These are phyloP conservation scores for Pseudomyrmex cubaensis DNA, from an alignment of 1,140 invertebrate species.

Conservation along the genomic window DNA sequence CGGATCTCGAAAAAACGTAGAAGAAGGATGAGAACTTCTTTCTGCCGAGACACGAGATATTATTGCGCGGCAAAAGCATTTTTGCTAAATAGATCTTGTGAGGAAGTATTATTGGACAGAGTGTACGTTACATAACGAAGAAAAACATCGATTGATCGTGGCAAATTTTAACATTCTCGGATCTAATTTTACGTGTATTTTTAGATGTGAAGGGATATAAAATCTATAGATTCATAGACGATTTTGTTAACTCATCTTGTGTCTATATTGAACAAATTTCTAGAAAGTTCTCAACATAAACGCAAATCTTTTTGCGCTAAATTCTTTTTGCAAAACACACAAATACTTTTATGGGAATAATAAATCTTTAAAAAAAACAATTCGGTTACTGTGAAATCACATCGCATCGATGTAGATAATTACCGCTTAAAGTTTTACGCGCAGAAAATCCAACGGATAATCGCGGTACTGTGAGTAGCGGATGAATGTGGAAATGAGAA, in stretches of 20 bases:
- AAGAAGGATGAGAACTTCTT: background rate
- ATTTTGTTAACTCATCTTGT: background rate
- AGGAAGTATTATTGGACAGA: constrained; percentile 32
- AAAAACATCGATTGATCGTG: constrained; percentile 44
- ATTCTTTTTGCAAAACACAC: too few relatives aligned
- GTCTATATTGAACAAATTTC: background rate
- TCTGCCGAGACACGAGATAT: background rate
- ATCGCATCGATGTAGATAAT: too few relatives aligned
- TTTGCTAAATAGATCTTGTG: constrained; percentile 20
- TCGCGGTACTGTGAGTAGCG: too few relatives aligned
- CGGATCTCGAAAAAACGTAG: background rate
- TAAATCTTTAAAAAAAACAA: too few relatives aligned
- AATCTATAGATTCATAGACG: background rate
- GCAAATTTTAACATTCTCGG: constrained; percentile 21
- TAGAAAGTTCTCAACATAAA: too few relatives aligned
- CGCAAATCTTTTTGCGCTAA: too few relatives aligned
- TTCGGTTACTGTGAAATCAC: too few relatives aligned
- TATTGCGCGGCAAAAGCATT: background rate
- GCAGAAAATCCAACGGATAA: too few relatives aligned
- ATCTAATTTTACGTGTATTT: constrained; percentile 28
- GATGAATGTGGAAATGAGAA: constrained; percentile 6
- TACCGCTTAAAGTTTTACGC: too few relatives aligned
- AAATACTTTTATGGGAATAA: too few relatives aligned
- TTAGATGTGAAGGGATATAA: constrained; percentile 6
- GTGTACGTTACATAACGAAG: background rate